These are phyloP conservation scores for Sebastes vulpes DNA, from an alignment of 2,797 vertebrate species.

Conservation along the genomic window DNA sequence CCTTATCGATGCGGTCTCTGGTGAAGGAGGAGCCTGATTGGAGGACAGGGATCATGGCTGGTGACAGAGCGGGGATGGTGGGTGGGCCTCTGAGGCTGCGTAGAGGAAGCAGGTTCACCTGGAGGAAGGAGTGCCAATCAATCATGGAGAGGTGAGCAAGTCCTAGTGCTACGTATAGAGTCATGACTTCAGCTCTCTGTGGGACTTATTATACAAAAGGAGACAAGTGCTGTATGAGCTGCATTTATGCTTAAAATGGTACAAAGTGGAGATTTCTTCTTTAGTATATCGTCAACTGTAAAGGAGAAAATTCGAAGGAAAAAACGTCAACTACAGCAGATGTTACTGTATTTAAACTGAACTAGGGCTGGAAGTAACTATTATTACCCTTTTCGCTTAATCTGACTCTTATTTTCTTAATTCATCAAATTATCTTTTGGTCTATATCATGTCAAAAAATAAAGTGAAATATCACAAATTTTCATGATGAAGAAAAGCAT, in stretches of 20 bases:
- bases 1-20: constrained; percentile 87
- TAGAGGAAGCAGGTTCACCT: constrained; percentile 89
- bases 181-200: not conserved
- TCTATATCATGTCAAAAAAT: not conserved
- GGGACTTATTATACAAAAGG: not conserved
- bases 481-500: not conserved
- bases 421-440: no score
- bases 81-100: constrained; percentile 86
- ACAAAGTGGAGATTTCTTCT: not conserved
- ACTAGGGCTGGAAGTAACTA: not conserved
- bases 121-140: constrained; percentile 90
- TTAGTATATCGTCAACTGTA: not conserved
- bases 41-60: constrained; percentile 83
- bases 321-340: not conserved
- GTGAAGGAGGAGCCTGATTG: constrained; percentile 90
- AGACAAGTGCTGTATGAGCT: not conserved
- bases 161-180: not conserved
- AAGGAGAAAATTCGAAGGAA: not conserved
- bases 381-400: not conserved
- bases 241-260: not conserved
- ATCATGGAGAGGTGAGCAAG: constrained; percentile 89
- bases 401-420: no score
- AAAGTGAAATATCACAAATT: not conserved
- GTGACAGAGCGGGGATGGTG: constrained; percentile 74
- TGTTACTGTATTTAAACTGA: not conserved